Evolutionary conservation across 2,113 vertebrate species (phyloP), one percentile per base, ranked within the genome.

Genomic region (Corydoras sp.): DNA sequence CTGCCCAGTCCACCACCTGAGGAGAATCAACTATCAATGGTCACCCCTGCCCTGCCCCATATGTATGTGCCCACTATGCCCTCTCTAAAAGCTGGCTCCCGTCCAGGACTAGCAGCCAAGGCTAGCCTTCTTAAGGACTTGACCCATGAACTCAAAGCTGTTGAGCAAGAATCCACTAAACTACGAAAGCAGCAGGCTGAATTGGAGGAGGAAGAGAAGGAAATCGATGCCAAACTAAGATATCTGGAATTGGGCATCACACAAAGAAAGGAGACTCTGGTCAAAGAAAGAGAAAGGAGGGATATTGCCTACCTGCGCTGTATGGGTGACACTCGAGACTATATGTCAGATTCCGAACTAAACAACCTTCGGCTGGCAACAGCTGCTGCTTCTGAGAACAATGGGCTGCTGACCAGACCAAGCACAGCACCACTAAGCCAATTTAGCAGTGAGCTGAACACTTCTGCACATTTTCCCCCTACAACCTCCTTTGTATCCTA

Each of bases 161-260:
- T 99, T 79, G 97, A 99, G 72, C 95, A 97, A 1, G 95, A 99
- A 81, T 97, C 97, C 13, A 96, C 94, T 63, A 98, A 99, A 83
- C 89, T 99, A 67, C 90, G 96, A 79, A 98, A 98, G 79, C 97
- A 99, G 83, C 97, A 99, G 86, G 95, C 95, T 0, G 97, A 99
- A 85, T 86, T 99, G 78, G 97, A 99, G 0, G 97, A 99, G 72
- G 97, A 99, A 73, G 97, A 99, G 83, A 97, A 83, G 35, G 35
- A 43, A 43, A 43, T 43, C 4, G 35, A 43, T 43, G 35, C 35
- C 35, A 43, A 43, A 43, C 89, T 99, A 76, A 93, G 96, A 86
- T 98, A 98, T 82, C 80, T 99, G 72, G 97, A 99, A 84, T 82
- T 97, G 81, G 97, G 97, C 32, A 98, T 99, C 83, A 93, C 92